phyloP scores from a whole-genome alignment of 2,113 vertebrate species.

The Pungitius pungitius region DNA sequence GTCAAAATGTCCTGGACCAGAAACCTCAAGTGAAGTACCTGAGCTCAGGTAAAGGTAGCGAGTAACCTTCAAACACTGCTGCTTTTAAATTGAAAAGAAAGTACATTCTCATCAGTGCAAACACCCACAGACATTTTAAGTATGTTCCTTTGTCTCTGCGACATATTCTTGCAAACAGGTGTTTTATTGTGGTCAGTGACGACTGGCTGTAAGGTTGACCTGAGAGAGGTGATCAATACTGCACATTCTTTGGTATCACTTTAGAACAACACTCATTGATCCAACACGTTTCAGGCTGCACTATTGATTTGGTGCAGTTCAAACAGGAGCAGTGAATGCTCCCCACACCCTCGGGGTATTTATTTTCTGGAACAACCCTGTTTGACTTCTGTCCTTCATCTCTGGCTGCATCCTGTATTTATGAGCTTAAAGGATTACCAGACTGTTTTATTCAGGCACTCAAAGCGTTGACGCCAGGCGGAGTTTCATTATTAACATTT shows the following conservation, averaged over 20 bases:
- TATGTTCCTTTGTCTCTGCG: background rate
- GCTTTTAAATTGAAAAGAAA: background rate
- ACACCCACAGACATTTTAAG: background rate
- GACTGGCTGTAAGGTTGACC: background rate
- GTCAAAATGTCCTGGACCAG: background rate
- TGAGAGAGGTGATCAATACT: background rate
- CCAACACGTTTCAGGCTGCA: background rate
- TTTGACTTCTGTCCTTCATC: conserved; percentile 59
- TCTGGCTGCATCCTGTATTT: conserved; percentile 55
- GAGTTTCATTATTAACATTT: conserved; percentile 36
- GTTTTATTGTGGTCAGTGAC: background rate
- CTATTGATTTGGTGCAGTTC: conserved; percentile 36
- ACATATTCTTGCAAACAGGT: background rate
- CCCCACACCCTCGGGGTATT: conserved; percentile 34
- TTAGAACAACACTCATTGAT: conserved; percentile 1
- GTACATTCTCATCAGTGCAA: background rate
- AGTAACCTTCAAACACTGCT: background rate
- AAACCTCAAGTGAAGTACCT: background rate
- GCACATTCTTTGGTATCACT: background rate
- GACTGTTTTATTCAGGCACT: conserved; percentile 64
- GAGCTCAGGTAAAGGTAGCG: background rate
- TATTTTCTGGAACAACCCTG: conserved; percentile 26
- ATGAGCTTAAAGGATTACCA: conserved; percentile 78
- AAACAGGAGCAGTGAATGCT: conserved; percentile 29
- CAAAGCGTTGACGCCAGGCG: conserved; percentile 46